A percentile compares a stretch with the other conserved stretches of the same genome.
phyloP scores from a whole-genome alignment of 2,888 invertebrate genomes.

The Pelosia muscerda region DNA sequence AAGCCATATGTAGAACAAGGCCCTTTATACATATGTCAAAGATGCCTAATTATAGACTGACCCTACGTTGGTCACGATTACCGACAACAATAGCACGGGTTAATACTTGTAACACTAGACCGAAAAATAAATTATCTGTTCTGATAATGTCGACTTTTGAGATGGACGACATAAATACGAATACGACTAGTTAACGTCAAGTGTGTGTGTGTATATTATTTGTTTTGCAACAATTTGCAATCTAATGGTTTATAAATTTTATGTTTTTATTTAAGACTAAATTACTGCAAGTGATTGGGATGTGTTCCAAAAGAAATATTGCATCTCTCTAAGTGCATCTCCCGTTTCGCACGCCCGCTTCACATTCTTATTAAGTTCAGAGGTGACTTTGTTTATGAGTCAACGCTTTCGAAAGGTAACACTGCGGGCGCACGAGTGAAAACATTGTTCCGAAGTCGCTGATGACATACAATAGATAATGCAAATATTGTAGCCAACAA shows the following conservation, averaged over 20 bases:
- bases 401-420: constrained; percentile 85
- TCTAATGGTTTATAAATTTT: constrained; percentile 23
- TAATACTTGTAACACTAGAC: too few relatives aligned
- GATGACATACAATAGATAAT: constrained; percentile 86
- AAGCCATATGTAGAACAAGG: constrained; percentile 69
- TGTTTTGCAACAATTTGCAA: constrained; percentile 61
- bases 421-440: constrained; percentile 79
- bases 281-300: constrained; percentile 74
- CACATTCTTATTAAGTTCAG: constrained; percentile 86
- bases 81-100: constrained; percentile 47
- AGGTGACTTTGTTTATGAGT: constrained; percentile 85
- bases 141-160: too few relatives aligned
- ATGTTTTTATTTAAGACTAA: constrained; percentile 48
- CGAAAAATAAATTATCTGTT: too few relatives aligned
- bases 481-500: constrained; percentile 78
- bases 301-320: constrained; percentile 80
- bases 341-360: constrained; percentile 84
- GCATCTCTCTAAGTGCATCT: constrained; percentile 81
- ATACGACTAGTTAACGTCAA: constrained; percentile 1
- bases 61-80: constrained; percentile 78
- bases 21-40: constrained; percentile 76
- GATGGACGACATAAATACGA: too few relatives aligned
- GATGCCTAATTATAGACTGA: constrained; percentile 69
- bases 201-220: neutral
- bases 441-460: constrained; percentile 75